These are phyloP conservation scores for Ptychobarbus kaznakovi DNA, from an alignment of 2,797 vertebrate species.

Conservation along the genomic window DNA sequence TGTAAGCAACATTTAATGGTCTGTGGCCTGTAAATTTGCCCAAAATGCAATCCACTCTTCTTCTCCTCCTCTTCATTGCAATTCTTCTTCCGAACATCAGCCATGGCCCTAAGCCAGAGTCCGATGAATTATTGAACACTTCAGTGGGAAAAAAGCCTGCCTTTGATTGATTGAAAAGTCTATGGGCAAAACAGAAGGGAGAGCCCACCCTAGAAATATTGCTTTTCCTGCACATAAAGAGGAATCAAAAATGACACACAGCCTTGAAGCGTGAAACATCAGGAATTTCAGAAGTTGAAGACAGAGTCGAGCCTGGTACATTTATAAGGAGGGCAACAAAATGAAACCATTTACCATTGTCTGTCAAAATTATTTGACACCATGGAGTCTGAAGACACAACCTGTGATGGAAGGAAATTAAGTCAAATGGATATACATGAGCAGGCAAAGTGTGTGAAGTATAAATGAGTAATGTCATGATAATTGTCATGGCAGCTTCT, in stretches of 20 bases:
- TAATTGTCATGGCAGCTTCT: conserved; percentile 19
- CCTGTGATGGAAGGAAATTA: conserved; percentile 6
- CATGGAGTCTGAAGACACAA: conserved; percentile 44
- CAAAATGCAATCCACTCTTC: conserved; percentile 42
- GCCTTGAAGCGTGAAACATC: conserved; percentile 54
- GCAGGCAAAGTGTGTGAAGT: conserved; percentile 7
- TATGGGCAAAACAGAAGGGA: conserved; percentile 58
- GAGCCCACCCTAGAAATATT: conserved; percentile 57
- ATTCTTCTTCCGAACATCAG: conserved; percentile 70
- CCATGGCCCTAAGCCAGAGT: conserved; percentile 65
- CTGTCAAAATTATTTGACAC: conserved; percentile 60
- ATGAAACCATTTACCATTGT: conserved; percentile 58
- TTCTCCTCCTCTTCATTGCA: conserved; percentile 38
- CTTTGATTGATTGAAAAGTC: conserved; percentile 67
- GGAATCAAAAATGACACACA: conserved; percentile 54
- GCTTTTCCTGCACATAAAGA: conserved; percentile 48
- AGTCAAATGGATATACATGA: conserved; percentile 39
- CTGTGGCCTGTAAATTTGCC: conserved; percentile 42
- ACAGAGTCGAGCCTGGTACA: conserved; percentile 43
- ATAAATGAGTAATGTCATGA: conserved; percentile 33
- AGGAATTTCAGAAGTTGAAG: conserved; percentile 47
- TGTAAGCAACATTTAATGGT: conserved; percentile 51
- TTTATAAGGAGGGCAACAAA: conserved; percentile 45
- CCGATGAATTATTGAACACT: conserved; percentile 71
- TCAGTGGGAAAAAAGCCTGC: conserved; percentile 62